Conservation (phyloP, 2,888 invertebrate species). For the Coenonympha arcania region DNA sequence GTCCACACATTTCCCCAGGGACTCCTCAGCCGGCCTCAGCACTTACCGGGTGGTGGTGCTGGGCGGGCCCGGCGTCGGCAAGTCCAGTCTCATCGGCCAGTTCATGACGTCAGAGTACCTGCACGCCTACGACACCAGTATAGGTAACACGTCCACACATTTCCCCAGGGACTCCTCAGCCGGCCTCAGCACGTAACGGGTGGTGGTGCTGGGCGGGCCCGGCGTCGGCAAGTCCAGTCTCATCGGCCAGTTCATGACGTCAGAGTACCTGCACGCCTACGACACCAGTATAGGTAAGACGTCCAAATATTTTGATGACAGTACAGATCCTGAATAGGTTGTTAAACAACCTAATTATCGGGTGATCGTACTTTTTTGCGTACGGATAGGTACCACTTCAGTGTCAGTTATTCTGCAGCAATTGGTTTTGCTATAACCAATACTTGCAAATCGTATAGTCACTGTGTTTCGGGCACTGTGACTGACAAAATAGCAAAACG, state of each 20-base stretch:
- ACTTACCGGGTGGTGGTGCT: constrained; percentile 83
- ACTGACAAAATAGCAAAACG: no score
- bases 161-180: constrained; percentile 60
- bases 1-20: constrained; percentile 47
- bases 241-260: constrained; percentile 96
- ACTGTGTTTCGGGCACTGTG: no score
- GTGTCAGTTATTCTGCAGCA: no score
- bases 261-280: constrained; percentile 94
- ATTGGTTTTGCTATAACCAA: no score
- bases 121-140: constrained; percentile 93
- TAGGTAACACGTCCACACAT: constrained; percentile 87
- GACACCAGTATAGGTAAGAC: constrained; percentile 92
- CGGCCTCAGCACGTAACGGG: constrained; percentile 72
- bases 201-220: constrained; percentile 88
- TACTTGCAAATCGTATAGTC: no score
- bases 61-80: constrained; percentile 90
- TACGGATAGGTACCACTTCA: no score
- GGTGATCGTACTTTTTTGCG: no score
- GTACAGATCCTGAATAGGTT: no score
- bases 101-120: constrained; percentile 97
- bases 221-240: constrained; percentile 94
- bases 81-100: constrained; percentile 92
- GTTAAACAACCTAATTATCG: no score
- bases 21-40: constrained; percentile 65
- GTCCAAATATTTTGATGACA: no score